Percentiles rank a stretch among this genome's conserved stretches.
Conservation (phyloP, 2,888 invertebrate genomes). For the Laspeyria flexula region DNA sequence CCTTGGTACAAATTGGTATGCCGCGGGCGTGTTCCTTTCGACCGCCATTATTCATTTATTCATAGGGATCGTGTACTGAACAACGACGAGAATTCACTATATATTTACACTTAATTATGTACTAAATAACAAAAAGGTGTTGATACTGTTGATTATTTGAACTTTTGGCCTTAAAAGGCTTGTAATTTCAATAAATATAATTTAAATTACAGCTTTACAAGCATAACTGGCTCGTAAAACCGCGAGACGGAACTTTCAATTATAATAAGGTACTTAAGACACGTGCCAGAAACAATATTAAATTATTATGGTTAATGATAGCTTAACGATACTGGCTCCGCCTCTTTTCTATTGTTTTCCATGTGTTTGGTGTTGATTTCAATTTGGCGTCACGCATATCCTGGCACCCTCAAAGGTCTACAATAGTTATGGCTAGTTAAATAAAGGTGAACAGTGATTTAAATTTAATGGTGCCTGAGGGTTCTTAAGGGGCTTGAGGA, state of each 20-base stretch:
- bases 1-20: constrained; percentile 79
- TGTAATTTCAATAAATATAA: constrained; percentile 5
- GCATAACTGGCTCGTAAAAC: constrained; percentile 8
- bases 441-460: neutral
- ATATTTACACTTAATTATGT: constrained; percentile 48
- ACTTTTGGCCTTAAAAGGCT: constrained; percentile 5
- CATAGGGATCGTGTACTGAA: constrained; percentile 73
- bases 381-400: neutral
- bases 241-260: constrained; percentile 14
- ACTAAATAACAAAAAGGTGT: constrained; percentile 14
- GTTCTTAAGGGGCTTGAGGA: no score
- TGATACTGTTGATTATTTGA: constrained; percentile 11
- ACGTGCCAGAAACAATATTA: neutral
- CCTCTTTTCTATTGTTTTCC: neutral
- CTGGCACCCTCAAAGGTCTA: neutral
- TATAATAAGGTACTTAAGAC: constrained; percentile 4
- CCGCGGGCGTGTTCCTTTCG: constrained; percentile 71
- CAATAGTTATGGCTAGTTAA: neutral
- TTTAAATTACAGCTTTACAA: constrained; percentile 10
- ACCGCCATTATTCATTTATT: constrained; percentile 83
- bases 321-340: constrained; percentile 1
- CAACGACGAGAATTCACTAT: constrained; percentile 58
- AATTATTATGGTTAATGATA: neutral
- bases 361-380: neutral
- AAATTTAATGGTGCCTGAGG: no score